Conservation (phyloP, 1,140 invertebrate genomes). For the Euglossa dilemma region DNA sequence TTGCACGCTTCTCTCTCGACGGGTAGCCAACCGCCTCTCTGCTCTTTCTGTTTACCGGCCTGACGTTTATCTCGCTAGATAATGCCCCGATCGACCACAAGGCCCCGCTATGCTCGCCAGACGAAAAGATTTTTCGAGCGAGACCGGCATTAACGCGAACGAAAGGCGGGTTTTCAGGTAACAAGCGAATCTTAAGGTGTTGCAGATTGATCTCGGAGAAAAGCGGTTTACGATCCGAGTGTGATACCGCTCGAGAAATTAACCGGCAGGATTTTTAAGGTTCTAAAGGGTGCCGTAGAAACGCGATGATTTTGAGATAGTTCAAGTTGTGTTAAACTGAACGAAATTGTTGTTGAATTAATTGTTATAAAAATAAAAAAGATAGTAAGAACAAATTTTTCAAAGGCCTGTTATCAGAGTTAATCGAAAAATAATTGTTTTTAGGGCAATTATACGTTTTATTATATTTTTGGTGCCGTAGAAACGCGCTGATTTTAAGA, state of each 20-base stretch:
- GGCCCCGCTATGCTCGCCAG: no score
- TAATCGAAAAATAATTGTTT: no score
- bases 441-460: no score
- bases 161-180: not conserved
- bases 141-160: not conserved
- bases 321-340: no score
- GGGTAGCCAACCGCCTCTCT: not conserved
- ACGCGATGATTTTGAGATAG: no score
- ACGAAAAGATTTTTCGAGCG: not conserved
- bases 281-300: not conserved
- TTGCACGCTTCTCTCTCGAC: not conserved
- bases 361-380: no score
- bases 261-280: not conserved
- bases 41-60: not conserved
- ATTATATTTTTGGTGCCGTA: no score
- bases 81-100: not conserved
- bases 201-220: not conserved
- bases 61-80: not conserved
- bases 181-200: not conserved
- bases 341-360: no score
- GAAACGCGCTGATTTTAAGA: no score
- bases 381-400: no score
- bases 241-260: not conserved
- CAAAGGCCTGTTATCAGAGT: no score
- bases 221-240: not conserved